phyloP scores from a whole-genome alignment of 2,797 vertebrate species.

The Pangasius mekongensis region DNA sequence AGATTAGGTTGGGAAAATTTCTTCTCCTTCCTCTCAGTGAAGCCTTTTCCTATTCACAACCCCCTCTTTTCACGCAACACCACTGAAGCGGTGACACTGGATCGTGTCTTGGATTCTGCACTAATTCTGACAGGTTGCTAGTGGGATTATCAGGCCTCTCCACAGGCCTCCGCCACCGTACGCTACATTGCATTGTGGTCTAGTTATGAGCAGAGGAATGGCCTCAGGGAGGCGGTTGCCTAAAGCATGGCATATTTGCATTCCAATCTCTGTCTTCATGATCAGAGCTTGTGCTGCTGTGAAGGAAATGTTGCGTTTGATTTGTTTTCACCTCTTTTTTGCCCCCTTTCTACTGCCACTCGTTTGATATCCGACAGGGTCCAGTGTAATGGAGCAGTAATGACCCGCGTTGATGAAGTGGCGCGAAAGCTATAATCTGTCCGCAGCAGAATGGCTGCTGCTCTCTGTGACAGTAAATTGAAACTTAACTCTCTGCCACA shows the following conservation, averaged over 20 bases:
- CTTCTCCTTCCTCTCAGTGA: constrained; percentile 70
- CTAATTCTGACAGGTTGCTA: constrained; percentile 73
- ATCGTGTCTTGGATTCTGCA: constrained; percentile 66
- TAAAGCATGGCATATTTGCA: constrained; percentile 24
- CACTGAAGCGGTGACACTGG: constrained; percentile 75
- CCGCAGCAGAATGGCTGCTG: constrained; percentile 54
- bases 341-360: constrained; percentile 42
- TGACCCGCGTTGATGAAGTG: constrained; percentile 51
- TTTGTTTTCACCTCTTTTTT: constrained; percentile 59
- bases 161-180: constrained; percentile 60
- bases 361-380: constrained; percentile 55
- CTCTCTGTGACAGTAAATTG: constrained; percentile 68
- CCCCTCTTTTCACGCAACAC: constrained; percentile 66
- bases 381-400: constrained; percentile 47
- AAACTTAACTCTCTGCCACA: constrained; percentile 68
- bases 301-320: constrained; percentile 55
- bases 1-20: constrained; percentile 76
- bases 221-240: constrained; percentile 19
- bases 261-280: constrained; percentile 29
- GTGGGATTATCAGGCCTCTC: constrained; percentile 74
- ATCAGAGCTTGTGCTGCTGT: constrained; percentile 10
- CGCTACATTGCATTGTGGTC: constrained; percentile 19
- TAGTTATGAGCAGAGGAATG: constrained; percentile 26
- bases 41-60: constrained; percentile 69
- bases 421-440: constrained; percentile 43